Base-by-base conservation (phyloP, 1,140 invertebrate species). In the Ruditapes philippinarum region DNA sequence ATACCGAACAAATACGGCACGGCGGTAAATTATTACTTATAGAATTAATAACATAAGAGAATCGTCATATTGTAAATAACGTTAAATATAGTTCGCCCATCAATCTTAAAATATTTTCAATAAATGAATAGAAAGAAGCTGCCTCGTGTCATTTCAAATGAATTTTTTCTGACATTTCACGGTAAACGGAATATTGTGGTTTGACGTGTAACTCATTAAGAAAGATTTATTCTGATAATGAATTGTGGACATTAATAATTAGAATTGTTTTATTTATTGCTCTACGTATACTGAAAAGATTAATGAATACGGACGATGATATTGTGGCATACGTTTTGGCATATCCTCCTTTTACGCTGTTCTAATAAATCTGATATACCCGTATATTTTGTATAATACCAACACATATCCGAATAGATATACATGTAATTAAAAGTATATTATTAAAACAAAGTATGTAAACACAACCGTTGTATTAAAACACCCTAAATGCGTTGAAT, bases 1-100 rank as follows among this genome's bases (percentile, higher is more conserved):
- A 81, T 60, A 42, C 28, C 57, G 49, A 36, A 42, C 79, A 81
- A 62, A 62, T 57, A 62, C 28, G 11, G 42, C 70, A 70, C 76
- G 57, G 60, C 68, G 68, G 22, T 74, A 49, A 57, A 86, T 86
- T 86, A 86, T 86, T 86, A 86, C 83, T 86, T 86, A 86, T 76
- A 86, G 83, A 74, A 74, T 74, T 86, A 74, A 36, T 49, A 40
- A 22, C 28, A 86, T 33, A 73, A 51, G 14, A 22, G 25, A 31
- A 25, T 14, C 31, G n/a, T 42, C 42, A 45, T 68, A 28, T 33
- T 33, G 60, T 84, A 84, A 73, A 84, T 84, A 84, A 73, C 51
- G 22, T 36, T 49, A 70, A 42, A 25, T 70, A 84, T 45, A 73
- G 9, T 33, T 12, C 25, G 17, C 81, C 28, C 60, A 84, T 84